phyloP scores from a whole-genome alignment of 2,113 vertebrate species.

The Neofelis nebulosa region DNA sequence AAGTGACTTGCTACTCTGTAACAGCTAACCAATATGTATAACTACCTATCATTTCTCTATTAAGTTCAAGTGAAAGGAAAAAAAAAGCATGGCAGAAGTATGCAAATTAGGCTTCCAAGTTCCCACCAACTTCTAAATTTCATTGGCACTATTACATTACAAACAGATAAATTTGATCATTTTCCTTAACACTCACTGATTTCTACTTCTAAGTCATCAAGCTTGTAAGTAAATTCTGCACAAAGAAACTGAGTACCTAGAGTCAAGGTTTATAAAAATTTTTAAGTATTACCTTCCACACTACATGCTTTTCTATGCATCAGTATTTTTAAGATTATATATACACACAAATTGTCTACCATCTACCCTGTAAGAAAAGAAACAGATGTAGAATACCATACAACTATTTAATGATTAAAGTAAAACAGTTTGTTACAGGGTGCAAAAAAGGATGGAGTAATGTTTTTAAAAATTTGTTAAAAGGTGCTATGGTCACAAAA shows the following conservation, averaged over 20 bases:
- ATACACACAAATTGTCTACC: not conserved
- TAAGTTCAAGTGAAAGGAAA: not conserved
- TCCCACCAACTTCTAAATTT: slow-evolving; percentile 32
- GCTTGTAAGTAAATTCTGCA: not conserved
- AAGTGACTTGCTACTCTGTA: not conserved
- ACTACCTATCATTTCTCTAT: not conserved
- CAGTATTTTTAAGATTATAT: not conserved
- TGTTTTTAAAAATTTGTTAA: not conserved
- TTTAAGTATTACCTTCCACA: not conserved
- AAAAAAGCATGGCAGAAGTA: not conserved
- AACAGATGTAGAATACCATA: not conserved
- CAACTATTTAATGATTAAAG: not conserved
- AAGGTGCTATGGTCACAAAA: not conserved
- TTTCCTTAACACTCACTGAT: not conserved
- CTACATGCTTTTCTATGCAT: not conserved
- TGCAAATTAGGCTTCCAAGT: not conserved
- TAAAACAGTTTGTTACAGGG: not conserved
- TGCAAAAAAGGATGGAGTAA: not conserved
- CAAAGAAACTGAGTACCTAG: not conserved
- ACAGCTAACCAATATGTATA: not conserved
- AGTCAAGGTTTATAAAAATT: not conserved
- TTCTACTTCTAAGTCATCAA: slow-evolving; percentile 36
- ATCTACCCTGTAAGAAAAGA: not conserved
- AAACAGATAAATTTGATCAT: not conserved
- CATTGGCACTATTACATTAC: not conserved